These are phyloP conservation scores for Ectropis grisescens DNA, from an alignment of 1,140 invertebrate species.

Conservation along the genomic window DNA sequence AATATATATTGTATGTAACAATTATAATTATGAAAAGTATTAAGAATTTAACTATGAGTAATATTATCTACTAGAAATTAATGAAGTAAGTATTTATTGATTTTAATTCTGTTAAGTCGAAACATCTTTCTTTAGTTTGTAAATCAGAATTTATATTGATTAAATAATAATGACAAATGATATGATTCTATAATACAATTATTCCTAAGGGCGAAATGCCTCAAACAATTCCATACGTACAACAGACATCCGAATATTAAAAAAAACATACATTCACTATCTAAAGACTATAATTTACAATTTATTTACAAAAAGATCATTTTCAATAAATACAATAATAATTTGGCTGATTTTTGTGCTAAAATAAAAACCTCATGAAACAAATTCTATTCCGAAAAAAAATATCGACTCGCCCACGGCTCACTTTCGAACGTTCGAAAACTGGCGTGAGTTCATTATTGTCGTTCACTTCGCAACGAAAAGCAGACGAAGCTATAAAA, in stretches of 20 bases:
- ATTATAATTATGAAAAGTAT: too few relatives aligned
- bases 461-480: constrained; percentile 20
- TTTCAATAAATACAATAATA: constrained; percentile 50
- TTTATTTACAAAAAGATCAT: constrained; percentile 47
- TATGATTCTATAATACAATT: background rate
- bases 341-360: constrained; percentile 47
- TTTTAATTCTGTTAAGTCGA: too few relatives aligned
- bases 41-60: too few relatives aligned
- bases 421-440: too few relatives aligned
- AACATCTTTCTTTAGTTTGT: too few relatives aligned
- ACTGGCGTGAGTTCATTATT: constrained; percentile 19
- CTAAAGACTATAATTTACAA: constrained; percentile 55
- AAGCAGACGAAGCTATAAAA: constrained; percentile 3
- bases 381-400: too few relatives aligned
- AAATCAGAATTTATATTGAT: too few relatives aligned
- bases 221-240: constrained; percentile 20
- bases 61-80: too few relatives aligned
- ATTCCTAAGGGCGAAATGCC: too few relatives aligned
- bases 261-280: constrained; percentile 52
- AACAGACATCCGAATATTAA: constrained; percentile 24
- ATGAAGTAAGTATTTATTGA: too few relatives aligned
- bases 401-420: too few relatives aligned
- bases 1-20: too few relatives aligned
- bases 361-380: constrained; percentile 2
- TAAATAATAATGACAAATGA: constrained; percentile 4